Conservation (phyloP, 2,888 invertebrate species). For the Sminthurinus aureus region DNA sequence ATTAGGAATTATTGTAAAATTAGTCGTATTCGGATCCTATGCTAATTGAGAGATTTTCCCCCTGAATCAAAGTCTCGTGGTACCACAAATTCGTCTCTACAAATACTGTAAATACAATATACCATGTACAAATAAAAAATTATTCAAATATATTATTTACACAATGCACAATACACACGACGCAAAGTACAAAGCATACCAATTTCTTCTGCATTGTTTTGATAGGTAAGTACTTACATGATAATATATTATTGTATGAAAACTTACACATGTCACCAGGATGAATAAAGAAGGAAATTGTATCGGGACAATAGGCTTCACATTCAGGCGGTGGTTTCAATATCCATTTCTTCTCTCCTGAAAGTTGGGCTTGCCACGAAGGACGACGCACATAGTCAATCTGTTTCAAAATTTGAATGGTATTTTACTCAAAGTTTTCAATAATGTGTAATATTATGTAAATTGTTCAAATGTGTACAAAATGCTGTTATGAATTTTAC, state of each 20-base stretch:
- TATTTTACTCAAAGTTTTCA: background rate
- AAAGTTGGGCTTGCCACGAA: constrained; percentile 93
- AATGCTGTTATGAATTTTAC: background rate
- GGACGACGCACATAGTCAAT: constrained; percentile 88
- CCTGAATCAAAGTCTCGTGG: constrained; percentile 82
- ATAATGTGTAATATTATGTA: background rate
- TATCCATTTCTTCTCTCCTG: constrained; percentile 87
- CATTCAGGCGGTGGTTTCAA: constrained; percentile 89
- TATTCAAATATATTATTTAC: background rate
- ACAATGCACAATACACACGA: too few species aligned
- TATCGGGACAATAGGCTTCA: constrained; percentile 74
- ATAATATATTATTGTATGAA: background rate
- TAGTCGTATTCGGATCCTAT: constrained; percentile 92
- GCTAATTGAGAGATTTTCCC: constrained; percentile 83
- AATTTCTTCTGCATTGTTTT: background rate
- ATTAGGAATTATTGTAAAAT: constrained; percentile 43
- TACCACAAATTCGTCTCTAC: constrained; percentile 93
- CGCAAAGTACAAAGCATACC: background rate
- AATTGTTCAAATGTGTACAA: background rate
- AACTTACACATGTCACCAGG: constrained; percentile 83
- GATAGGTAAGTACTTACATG: too few species aligned
- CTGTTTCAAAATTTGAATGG: constrained; percentile 65
- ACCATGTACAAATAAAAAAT: too few species aligned
- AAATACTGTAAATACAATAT: constrained; percentile 68
- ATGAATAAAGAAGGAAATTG: constrained; percentile 79